phyloP scores from a whole-genome alignment of 1,140 invertebrate genomes.

The Amyelois transitella region DNA sequence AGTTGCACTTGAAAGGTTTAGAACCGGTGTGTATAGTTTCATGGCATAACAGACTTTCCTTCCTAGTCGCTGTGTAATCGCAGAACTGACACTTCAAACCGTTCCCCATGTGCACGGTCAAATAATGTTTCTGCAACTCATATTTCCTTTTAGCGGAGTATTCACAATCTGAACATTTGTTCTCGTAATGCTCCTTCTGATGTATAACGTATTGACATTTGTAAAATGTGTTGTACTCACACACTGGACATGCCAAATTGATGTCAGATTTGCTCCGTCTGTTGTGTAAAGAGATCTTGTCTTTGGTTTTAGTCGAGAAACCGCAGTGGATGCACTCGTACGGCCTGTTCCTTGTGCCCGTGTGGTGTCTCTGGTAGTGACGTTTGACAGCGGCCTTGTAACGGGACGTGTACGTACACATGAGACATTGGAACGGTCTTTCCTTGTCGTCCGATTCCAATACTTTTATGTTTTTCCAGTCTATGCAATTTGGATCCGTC shows the following conservation, averaged over 20 bases:
- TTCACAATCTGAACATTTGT: conserved; percentile 33
- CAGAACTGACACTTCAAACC: conserved; percentile 41
- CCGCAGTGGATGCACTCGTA: conserved; percentile 49
- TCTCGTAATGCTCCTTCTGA: conserved; percentile 37
- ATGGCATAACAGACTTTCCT: conserved; percentile 40
- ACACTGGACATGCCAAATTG: conserved; percentile 20
- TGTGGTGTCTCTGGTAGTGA: conserved; percentile 52
- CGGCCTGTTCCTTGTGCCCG: conserved; percentile 30
- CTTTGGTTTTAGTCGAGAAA: conserved; percentile 52
- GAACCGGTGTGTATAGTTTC: conserved; percentile 43
- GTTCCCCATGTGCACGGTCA: conserved; percentile 29
- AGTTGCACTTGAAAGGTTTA: conserved; percentile 39
- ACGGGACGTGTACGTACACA: conserved; percentile 37
- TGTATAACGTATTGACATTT: conserved; percentile 47
- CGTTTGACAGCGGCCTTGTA: conserved; percentile 51
- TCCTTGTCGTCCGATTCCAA: conserved; percentile 33
- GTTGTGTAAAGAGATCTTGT: conserved; percentile 46
- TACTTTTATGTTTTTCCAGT: conserved; percentile 43
- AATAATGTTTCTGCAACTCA: conserved; percentile 37
- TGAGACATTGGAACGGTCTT: conserved; percentile 34
- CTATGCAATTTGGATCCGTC: conserved; percentile 28
- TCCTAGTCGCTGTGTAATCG: conserved; percentile 38
- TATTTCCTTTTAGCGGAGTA: conserved; percentile 43
- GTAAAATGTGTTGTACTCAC: conserved; percentile 28
- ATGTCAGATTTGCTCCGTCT: conserved; percentile 31